A percentile compares a stretch with the other conserved stretches of the same genome.
Conservation (phyloP, 2,888 invertebrate genomes). For the Papilio demoleus region DNA sequence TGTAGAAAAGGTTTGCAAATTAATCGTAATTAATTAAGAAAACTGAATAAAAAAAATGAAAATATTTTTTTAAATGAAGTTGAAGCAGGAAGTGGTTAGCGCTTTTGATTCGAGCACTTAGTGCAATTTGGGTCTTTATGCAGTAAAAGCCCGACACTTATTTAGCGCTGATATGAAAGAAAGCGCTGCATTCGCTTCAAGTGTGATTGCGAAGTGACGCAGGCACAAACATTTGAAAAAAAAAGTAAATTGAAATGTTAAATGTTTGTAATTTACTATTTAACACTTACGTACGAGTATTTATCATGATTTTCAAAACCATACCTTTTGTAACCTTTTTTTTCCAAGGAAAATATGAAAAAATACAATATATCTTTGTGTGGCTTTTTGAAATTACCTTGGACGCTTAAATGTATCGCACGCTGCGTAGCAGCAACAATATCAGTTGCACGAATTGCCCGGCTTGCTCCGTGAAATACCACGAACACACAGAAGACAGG, state of each 20-base stretch:
- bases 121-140: constrained; percentile 21
- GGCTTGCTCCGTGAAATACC: no score
- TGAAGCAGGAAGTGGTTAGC: neutral
- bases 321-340: neutral
- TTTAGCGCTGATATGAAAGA: constrained; percentile 20
- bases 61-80: neutral
- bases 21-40: neutral
- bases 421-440: no score
- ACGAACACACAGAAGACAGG: no score
- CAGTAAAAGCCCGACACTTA: constrained; percentile 20
- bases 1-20: no score
- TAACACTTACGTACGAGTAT: no score
- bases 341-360: no score
- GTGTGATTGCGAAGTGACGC: constrained; percentile 10
- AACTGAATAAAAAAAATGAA: neutral
- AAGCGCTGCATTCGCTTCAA: constrained; percentile 12
- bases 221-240: constrained; percentile 1
- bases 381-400: no score
- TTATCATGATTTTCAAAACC: no score
- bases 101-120: constrained; percentile 21
- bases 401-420: no score
- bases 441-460: no score
- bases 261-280: neutral
- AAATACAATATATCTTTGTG: no score
- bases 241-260: neutral